phyloP scores from a whole-genome alignment of 2,888 invertebrate species.

The Drosophila cognata region DNA sequence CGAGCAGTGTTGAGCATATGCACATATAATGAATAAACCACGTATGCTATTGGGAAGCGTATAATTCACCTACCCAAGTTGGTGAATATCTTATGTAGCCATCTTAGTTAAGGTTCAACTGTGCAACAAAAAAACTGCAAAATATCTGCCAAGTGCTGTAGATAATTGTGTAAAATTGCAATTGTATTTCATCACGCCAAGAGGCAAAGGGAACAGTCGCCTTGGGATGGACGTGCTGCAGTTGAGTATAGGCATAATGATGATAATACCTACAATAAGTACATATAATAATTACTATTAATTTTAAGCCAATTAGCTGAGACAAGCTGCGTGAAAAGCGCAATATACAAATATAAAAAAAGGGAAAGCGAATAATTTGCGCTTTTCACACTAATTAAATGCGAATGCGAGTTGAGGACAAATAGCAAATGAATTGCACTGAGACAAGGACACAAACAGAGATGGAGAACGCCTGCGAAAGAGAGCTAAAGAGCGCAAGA shows the following conservation, averaged over 20 bases:
- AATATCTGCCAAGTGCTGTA: neutral
- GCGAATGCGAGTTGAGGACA: slow-evolving; percentile 65
- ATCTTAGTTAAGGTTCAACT: neutral
- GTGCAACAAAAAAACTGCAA: neutral
- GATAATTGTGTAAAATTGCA: slow-evolving; percentile 41
- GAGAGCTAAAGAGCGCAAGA: slow-evolving; percentile 13
- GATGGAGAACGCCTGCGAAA: slow-evolving; percentile 17
- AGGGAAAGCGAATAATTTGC: slow-evolving; percentile 71
- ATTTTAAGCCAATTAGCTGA: slow-evolving; percentile 75
- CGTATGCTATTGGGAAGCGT: slow-evolving; percentile 1
- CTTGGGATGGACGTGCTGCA: slow-evolving; percentile 2
- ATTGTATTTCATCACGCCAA: slow-evolving; percentile 52
- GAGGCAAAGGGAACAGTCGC: neutral
- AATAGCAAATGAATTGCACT: slow-evolving; percentile 67
- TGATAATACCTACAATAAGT: slow-evolving; percentile 60
- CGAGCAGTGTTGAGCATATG: slow-evolving; percentile 4
- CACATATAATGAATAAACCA: slow-evolving; percentile 8
- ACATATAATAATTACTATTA: slow-evolving; percentile 68
- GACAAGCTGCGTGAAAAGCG: slow-evolving; percentile 39
- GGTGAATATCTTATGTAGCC: neutral
- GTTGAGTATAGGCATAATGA: slow-evolving; percentile 36
- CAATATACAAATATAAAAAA: slow-evolving; percentile 19
- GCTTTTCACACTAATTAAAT: slow-evolving; percentile 83
- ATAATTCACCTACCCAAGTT: neutral
- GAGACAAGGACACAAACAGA: slow-evolving; percentile 33